A percentile compares a stretch with the other conserved stretches of the same genome.
phyloP scores from a whole-genome alignment of 1,140 invertebrate species.

The Sipha flava region DNA sequence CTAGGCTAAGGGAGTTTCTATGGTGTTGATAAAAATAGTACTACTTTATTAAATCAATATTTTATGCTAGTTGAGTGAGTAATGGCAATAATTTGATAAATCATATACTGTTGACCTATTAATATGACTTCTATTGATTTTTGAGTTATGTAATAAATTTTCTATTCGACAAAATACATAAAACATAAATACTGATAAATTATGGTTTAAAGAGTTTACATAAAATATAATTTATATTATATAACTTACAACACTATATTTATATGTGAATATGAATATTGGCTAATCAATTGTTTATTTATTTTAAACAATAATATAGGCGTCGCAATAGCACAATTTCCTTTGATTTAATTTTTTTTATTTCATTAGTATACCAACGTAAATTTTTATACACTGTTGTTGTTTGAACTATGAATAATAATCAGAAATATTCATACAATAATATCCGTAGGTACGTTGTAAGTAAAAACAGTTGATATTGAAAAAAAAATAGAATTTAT shows the following conservation, averaged over 20 bases:
- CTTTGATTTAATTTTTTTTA: not conserved
- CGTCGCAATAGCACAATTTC: not conserved
- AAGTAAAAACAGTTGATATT: not conserved
- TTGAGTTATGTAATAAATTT: no score
- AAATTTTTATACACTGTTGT: not conserved
- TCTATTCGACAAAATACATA: no score
- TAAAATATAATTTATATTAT: no score
- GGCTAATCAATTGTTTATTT: not conserved
- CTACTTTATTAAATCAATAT: not conserved
- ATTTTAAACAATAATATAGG: not conserved
- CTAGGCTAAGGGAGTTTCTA: not conserved
- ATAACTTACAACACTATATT: no score
- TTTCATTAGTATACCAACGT: not conserved
- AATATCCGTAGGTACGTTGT: not conserved
- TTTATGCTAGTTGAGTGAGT: not conserved
- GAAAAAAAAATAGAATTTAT: no score
- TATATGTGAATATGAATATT: no score
- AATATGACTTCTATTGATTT: no score
- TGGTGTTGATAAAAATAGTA: not conserved
- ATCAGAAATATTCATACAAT: not conserved
- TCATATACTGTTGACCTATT: not conserved
- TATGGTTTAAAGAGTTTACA: no score
- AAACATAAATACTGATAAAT: no score
- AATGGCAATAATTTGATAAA: not conserved
- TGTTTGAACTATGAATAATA: not conserved